These are phyloP conservation scores for Pecten maximus DNA, from an alignment of 2,888 invertebrate genomes.

Conservation along the genomic window DNA sequence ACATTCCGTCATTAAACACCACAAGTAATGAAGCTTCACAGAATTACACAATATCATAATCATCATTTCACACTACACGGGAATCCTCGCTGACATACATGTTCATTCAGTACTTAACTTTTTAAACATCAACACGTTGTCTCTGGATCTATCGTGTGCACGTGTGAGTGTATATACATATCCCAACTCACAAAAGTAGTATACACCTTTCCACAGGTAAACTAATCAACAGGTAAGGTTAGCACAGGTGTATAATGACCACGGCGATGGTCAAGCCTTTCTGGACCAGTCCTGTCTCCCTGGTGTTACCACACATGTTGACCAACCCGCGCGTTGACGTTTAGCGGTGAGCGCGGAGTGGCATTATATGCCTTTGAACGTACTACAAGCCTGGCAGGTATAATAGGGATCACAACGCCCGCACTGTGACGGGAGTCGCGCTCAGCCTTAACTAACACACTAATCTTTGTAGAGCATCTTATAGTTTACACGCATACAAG, in stretches of 20 bases:
- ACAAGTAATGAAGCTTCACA: no score
- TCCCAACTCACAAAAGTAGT: neutral
- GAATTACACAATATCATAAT: no score
- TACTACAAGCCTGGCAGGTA: neutral
- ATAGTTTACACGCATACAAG: conserved; percentile 5
- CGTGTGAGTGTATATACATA: neutral
- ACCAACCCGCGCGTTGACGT: neutral
- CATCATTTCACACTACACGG: no score
- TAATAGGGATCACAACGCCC: neutral
- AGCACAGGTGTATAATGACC: neutral
- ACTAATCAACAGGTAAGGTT: conserved; percentile 22
- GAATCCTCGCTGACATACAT: no score
- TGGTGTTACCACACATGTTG: neutral
- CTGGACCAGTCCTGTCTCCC: conserved; percentile 17
- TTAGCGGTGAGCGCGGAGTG: neutral
- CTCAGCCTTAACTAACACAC: neutral
- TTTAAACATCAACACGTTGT: conserved; percentile 18
- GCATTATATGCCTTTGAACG: conserved; percentile 24
- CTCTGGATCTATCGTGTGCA: neutral
- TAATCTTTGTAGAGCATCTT: neutral
- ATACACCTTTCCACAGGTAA: neutral
- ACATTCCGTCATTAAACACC: neutral
- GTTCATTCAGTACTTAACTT: neutral
- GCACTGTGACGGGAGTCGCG: neutral
- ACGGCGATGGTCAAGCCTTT: neutral